phyloP scores from a whole-genome alignment of 2,113 vertebrate genomes.

The Chunga burmeisteri region DNA sequence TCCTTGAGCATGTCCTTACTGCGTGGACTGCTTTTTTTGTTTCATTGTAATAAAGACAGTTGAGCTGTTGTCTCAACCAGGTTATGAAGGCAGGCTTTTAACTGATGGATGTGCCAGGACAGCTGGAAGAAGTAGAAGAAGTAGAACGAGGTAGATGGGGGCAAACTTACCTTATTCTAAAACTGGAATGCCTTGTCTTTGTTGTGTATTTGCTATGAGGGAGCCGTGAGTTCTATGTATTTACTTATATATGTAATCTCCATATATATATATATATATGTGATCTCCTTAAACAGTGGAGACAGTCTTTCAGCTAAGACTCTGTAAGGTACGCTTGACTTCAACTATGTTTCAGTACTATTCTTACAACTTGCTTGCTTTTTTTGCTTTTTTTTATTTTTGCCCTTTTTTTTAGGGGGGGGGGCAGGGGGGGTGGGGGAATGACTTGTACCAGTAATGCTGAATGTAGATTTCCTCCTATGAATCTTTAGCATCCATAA shows the following conservation, averaged over 20 bases:
- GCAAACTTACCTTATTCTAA: not conserved
- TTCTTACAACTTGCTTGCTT: not conserved
- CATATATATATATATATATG: not conserved
- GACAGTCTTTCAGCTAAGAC: not conserved
- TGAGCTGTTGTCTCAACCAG: not conserved
- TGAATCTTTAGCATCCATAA: not conserved
- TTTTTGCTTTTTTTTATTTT: not conserved
- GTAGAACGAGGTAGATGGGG: constrained; percentile 27
- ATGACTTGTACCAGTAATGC: not conserved
- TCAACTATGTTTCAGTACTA: not conserved
- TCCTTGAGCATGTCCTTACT: not conserved
- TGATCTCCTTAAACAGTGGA: not conserved
- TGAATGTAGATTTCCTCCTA: not conserved
- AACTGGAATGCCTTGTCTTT: constrained; percentile 1
- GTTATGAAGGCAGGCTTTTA: constrained; percentile 15
- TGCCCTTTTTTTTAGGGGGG: not conserved
- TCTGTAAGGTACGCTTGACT: not conserved
- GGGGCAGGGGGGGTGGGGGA: too few species aligned
- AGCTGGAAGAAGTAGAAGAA: constrained; percentile 43
- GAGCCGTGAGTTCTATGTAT: not conserved
- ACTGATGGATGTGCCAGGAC: not conserved
- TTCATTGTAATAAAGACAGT: not conserved
- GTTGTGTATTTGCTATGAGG: not conserved
- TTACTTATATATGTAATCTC: not conserved
- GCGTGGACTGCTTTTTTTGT: not conserved